Evolutionary conservation across 2,113 vertebrate species (phyloP).

Genomic region (Tretioscincus oriximinensis): DNA sequence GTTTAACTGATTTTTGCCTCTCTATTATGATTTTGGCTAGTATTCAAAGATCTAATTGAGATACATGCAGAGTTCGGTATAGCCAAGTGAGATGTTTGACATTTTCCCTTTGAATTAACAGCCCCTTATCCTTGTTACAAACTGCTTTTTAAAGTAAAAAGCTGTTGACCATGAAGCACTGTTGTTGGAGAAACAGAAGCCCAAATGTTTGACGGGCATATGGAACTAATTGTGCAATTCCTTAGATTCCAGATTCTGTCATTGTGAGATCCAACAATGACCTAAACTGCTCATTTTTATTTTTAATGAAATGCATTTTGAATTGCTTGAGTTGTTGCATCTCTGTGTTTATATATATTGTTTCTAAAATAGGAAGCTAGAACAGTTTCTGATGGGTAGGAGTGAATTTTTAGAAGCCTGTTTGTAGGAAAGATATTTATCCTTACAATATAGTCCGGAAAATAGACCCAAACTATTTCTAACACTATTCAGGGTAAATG

Average conservation of each 20-base stretch:
- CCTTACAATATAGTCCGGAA: neutral
- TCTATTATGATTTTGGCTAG: neutral
- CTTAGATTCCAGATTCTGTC: neutral
- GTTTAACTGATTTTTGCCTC: too few species aligned
- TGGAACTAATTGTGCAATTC: neutral
- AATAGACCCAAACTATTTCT: too few species aligned
- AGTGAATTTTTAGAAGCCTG: neutral
- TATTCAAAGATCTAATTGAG: neutral
- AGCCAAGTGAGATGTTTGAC: neutral
- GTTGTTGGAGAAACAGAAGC: neutral
- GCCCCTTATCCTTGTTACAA: neutral
- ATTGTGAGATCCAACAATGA: neutral
- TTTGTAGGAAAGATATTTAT: neutral
- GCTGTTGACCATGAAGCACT: neutral
- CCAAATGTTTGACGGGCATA: neutral
- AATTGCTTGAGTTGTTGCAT: neutral
- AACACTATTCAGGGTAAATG: too few species aligned
- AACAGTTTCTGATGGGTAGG: neutral
- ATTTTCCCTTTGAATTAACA: neutral
- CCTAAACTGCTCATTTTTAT: neutral
- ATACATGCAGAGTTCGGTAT: neutral
- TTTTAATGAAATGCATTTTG: neutral
- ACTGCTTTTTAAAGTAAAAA: neutral
- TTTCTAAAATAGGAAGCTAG: neutral
- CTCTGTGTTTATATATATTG: neutral